These are phyloP conservation scores for Nemurella pictetii DNA, from an alignment of 2,888 invertebrate genomes.

Conservation along the genomic window DNA sequence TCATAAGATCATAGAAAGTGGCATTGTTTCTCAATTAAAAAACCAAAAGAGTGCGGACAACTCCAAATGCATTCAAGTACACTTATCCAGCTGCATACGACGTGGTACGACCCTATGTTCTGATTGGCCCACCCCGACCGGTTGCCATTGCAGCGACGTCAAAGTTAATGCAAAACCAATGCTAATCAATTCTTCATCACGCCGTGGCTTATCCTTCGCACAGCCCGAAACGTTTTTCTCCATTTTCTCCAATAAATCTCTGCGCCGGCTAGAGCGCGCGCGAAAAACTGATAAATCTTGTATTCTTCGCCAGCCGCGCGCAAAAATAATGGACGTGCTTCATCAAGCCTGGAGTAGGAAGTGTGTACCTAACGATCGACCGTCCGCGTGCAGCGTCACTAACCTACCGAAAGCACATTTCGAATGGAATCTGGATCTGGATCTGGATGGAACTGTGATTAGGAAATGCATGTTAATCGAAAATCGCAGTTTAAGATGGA, in stretches of 20 bases:
- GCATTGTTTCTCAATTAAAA: too few relatives aligned
- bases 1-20: too few relatives aligned
- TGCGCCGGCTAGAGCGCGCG: background rate
- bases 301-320: conserved; percentile 12
- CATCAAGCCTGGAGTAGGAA: conserved; percentile 6
- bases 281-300: conserved; percentile 17
- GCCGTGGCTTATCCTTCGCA: background rate
- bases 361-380: background rate
- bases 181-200: conserved; percentile 12
- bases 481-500: too few relatives aligned
- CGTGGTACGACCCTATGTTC: too few relatives aligned
- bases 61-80: too few relatives aligned
- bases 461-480: too few relatives aligned
- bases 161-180: conserved; percentile 16
- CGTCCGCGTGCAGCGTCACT: background rate
- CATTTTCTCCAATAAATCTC: conserved; percentile 1
- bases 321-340: conserved; percentile 7
- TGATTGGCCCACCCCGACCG: too few relatives aligned
- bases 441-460: too few relatives aligned
- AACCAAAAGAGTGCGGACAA: too few relatives aligned
- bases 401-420: too few relatives aligned
- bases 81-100: too few relatives aligned
- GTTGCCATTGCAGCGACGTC: background rate
- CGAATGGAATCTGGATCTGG: too few relatives aligned
- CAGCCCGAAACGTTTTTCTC: background rate